phyloP scores from a whole-genome alignment of 2,113 vertebrate species.

The Psephotus haematonotus region DNA sequence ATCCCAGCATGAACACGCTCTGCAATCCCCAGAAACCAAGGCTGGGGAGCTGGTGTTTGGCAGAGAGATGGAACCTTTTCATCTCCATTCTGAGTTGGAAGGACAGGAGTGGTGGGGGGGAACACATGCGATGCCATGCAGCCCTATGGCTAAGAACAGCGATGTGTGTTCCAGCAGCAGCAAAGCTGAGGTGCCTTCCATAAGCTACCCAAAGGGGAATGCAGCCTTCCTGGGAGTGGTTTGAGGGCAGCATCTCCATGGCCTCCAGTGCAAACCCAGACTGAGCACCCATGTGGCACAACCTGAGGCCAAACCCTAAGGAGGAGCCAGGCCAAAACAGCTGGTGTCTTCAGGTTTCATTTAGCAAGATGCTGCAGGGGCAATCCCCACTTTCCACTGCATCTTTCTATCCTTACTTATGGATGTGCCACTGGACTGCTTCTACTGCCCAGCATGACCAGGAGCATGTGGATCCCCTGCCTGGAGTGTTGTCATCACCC shows the following conservation, averaged over 20 bases:
- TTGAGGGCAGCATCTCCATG: neutral
- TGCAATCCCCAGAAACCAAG: neutral
- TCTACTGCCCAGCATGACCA: neutral
- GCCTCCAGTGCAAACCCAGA: neutral
- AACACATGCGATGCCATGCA: neutral
- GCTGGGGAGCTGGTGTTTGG: neutral
- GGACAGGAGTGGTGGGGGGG: neutral
- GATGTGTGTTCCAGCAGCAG: rapidly evolving
- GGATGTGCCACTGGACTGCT: neutral
- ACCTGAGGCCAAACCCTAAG: neutral
- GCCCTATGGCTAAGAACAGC: neutral
- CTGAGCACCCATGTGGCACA: neutral
- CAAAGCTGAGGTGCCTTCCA: neutral
- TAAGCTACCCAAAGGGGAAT: neutral
- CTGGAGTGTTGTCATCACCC: neutral
- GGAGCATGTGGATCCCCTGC: neutral
- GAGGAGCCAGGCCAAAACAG: neutral
- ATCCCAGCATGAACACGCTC: rapidly evolving
- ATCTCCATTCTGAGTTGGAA: neutral
- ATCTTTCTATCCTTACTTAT: neutral
- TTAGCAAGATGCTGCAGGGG: neutral
- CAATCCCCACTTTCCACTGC: rapidly evolving
- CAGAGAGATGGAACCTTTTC: neutral
- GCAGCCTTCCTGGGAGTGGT: neutral
- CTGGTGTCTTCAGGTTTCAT: neutral